Percentiles rank a stretch among this genome's conserved stretches.
phyloP scores from a whole-genome alignment of 2,113 vertebrate genomes.

The Zeus faber region DNA sequence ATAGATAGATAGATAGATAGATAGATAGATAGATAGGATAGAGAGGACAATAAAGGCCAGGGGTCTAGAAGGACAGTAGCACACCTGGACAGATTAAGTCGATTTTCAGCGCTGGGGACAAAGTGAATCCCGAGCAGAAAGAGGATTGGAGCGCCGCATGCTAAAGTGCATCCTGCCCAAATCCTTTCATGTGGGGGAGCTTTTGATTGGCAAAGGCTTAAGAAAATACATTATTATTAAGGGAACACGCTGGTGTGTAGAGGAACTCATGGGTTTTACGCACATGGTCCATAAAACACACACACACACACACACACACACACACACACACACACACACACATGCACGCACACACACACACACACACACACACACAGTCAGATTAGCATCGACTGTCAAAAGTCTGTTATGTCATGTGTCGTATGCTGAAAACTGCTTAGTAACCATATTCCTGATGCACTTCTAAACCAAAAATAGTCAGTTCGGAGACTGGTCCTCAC shows the following conservation, averaged over 20 bases:
- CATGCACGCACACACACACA: neutral
- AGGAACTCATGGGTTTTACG: neutral
- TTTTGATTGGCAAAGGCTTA: conserved; percentile 60
- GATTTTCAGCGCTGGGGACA: conserved; percentile 33
- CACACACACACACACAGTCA: neutral
- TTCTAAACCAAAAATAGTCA: too few species aligned
- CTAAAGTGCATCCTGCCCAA: conserved; percentile 49
- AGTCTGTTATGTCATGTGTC: too few species aligned
- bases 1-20: conserved; percentile 40
- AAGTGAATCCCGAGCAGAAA: conserved; percentile 40
- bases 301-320: conserved; percentile 13
- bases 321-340: conserved; percentile 1
- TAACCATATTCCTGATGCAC: too few species aligned
- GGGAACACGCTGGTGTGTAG: neutral
- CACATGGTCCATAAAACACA: neutral
- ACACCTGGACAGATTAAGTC: conserved; percentile 49
- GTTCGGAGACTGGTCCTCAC: too few species aligned
- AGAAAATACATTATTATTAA: conserved; percentile 34
- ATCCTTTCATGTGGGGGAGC: conserved; percentile 64
- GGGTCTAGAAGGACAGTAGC: neutral
- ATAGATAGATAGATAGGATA: conserved; percentile 26
- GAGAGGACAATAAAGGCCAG: conserved; percentile 35
- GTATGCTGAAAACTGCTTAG: too few species aligned
- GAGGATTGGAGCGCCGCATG: conserved; percentile 54
- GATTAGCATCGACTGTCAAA: too few species aligned